A percentile compares a stretch with the other conserved stretches of the same genome.
Evolutionary conservation across 2,888 invertebrate species (phyloP).

Genomic region (Aphelenchoides bicaudatus): DNA sequence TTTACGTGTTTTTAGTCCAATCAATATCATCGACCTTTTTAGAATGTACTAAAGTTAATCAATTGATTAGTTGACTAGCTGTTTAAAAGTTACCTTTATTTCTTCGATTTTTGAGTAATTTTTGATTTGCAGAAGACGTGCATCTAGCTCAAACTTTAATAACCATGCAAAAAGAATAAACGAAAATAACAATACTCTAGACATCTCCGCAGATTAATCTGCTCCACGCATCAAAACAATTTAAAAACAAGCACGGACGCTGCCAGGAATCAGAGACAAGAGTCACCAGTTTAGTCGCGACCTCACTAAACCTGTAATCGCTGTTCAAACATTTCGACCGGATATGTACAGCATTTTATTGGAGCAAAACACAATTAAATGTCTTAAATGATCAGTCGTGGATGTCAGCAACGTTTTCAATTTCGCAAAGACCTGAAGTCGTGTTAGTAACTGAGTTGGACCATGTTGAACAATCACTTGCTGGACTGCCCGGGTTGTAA

Average conservation of each 20-base stretch:
- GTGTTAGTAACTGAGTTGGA: not conserved
- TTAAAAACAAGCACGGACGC: no score
- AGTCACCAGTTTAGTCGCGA: no score
- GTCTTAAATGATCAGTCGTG: not conserved
- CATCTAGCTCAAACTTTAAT: not conserved
- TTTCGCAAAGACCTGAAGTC: not conserved
- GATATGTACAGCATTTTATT: no score
- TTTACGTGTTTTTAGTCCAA: not conserved
- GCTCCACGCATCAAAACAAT: no score
- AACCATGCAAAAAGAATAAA: not conserved
- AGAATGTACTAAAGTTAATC: conserved; percentile 7
- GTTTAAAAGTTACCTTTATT: not conserved
- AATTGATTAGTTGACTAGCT: not conserved
- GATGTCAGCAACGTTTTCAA: not conserved
- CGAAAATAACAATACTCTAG: no score
- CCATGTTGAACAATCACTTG: not conserved
- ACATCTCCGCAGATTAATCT: no score
- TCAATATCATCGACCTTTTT: not conserved
- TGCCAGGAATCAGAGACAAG: no score
- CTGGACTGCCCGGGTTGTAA: not conserved
- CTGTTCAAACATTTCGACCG: no score
- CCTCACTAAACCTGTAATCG: no score
- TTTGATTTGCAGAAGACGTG: not conserved
- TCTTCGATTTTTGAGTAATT: conserved; percentile 1
- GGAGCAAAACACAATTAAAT: no score